These are phyloP conservation scores for Dicycla oo DNA, from an alignment of 2,888 invertebrate genomes.

Conservation along the genomic window DNA sequence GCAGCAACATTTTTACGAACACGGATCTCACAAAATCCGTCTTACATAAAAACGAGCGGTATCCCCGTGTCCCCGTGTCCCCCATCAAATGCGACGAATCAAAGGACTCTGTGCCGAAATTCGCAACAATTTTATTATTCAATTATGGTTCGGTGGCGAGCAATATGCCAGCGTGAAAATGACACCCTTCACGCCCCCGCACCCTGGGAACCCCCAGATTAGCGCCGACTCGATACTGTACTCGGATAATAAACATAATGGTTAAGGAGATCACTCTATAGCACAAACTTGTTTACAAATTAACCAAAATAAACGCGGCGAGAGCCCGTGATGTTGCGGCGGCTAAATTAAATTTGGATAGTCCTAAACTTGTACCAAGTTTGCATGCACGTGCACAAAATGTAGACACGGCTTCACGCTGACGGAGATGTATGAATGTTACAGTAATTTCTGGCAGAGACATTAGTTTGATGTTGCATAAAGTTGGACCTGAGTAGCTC, in stretches of 20 bases:
- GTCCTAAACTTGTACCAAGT: slow-evolving; percentile 71
- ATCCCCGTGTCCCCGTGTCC: slow-evolving; percentile 56
- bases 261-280: slow-evolving; percentile 78
- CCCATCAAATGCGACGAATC: slow-evolving; percentile 74
- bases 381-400: slow-evolving; percentile 75
- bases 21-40: slow-evolving; percentile 52
- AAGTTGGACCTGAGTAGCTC: slow-evolving; percentile 61
- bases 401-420: slow-evolving; percentile 59
- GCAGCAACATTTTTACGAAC: slow-evolving; percentile 58
- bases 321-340: slow-evolving; percentile 60
- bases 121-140: slow-evolving; percentile 84
- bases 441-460: slow-evolving; percentile 69
- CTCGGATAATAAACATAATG: slow-evolving; percentile 80
- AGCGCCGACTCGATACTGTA: slow-evolving; percentile 72
- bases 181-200: slow-evolving; percentile 73
- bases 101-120: slow-evolving; percentile 76
- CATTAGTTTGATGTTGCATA: slow-evolving; percentile 69
- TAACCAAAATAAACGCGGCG: slow-evolving; percentile 77
- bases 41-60: slow-evolving; percentile 61
- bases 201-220: slow-evolving; percentile 71
- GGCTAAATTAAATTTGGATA: slow-evolving; percentile 82
- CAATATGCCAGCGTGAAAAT: slow-evolving; percentile 83
- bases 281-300: slow-evolving; percentile 79
- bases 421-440: slow-evolving; percentile 65
- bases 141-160: slow-evolving; percentile 81